Evolutionary conservation across 2,113 vertebrate species (phyloP), one percentile per base, ranked within the genome.

Genomic region (Triplophysa rosa): DNA sequence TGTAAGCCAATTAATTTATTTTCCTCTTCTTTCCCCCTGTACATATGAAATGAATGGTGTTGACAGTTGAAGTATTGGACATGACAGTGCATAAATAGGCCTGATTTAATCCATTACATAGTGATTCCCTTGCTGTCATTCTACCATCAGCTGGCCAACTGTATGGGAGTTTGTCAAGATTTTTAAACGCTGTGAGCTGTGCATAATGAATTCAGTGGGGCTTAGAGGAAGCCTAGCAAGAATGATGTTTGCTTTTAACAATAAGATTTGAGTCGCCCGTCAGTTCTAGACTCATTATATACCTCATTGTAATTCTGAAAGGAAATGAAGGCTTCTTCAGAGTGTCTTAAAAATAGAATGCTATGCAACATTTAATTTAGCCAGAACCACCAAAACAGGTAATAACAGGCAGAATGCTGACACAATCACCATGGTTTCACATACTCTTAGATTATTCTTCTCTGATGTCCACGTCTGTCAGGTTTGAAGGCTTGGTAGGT

Each of bases 1-100:
- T 37, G 24, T 40, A 23, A 40, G 21, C 29, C 19, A 16, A 42
- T 72, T 42, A 23, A 61, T 24, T 59, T 16, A 8, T 12, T 62
- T 67, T 23, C n/a, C 61, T 58, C 23, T 16, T 70, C 40, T 72
- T 77, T 67, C 1, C 24, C 37, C 29, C 63, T 40, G 23, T 81
- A 54, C 47, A 62, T 64, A 21, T n/a, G 19, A 62, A 23, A 71
- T 49, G 65, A 63, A 66, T 19, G 21, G 52, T 82, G 80, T 58
- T 76, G 83, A 80, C 83, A 80, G 4, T 67, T 90, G 89, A 90
- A 78, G 66, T 89, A 91, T 89, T 90, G 82, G 81, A 89, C 71
- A 75, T 90, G 92, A 90, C 90, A 88, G 90, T 80, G 80, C 77
- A 73, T 67, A 87, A 86, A 88, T 83, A 84, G 63, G 77, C 78